These are phyloP conservation scores for Tinea pellionella DNA, from an alignment of 2,888 invertebrate genomes.

Conservation along the genomic window DNA sequence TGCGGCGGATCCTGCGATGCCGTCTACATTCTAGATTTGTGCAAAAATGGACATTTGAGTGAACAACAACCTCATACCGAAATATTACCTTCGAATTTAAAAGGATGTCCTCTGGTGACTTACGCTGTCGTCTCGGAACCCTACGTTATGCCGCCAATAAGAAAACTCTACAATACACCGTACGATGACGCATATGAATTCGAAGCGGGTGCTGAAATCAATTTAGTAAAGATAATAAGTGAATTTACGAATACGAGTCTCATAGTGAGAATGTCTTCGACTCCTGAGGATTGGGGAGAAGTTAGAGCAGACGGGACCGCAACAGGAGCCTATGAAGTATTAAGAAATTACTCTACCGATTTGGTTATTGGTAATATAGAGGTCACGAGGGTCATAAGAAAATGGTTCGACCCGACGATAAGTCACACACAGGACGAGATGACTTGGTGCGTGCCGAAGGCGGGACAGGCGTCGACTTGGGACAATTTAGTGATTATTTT, in stretches of 20 bases:
- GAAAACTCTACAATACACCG: constrained; percentile 29
- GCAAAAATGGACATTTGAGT: constrained; percentile 35
- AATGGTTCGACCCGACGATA: constrained; percentile 56
- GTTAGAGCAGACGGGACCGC: constrained; percentile 44
- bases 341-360: constrained; percentile 44
- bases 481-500: constrained; percentile 58
- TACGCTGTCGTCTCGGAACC: constrained; percentile 57
- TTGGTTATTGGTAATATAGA: constrained; percentile 59
- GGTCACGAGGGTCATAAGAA: constrained; percentile 49
- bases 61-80: constrained; percentile 37
- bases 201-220: constrained; percentile 52
- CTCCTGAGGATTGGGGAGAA: constrained; percentile 51
- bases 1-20: constrained; percentile 51
- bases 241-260: constrained; percentile 58
- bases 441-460: constrained; percentile 58
- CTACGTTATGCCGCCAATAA: constrained; percentile 52
- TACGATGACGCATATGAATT: constrained; percentile 48
- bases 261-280: constrained; percentile 42
- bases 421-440: constrained; percentile 63
- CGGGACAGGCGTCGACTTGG: constrained; percentile 54
- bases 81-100: constrained; percentile 51
- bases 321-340: constrained; percentile 41
- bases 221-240: constrained; percentile 54
- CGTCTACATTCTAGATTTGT: constrained; percentile 50
- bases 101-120: constrained; percentile 51